A percentile compares a stretch with the other conserved stretches of the same genome.
Conservation (phyloP, 2,113 vertebrate genomes). For the Xiphias gladius region DNA sequence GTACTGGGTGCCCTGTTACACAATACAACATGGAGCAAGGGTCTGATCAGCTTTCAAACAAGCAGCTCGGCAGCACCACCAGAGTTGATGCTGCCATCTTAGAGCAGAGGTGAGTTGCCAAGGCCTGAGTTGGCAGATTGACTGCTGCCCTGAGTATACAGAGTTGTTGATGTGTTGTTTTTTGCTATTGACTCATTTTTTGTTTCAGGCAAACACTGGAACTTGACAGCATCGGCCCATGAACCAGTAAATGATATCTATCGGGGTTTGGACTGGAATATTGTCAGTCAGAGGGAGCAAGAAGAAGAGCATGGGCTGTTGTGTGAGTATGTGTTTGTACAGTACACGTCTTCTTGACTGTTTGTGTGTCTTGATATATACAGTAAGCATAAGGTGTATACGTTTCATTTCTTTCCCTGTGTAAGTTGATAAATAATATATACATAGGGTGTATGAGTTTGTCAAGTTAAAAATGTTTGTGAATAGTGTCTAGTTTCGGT, state of each 20-base stretch:
- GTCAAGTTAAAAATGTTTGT: constrained; percentile 1
- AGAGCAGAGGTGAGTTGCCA: constrained; percentile 42
- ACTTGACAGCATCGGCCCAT: constrained; percentile 29
- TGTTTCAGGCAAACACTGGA: constrained; percentile 60
- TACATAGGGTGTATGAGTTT: background rate
- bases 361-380: constrained; percentile 17
- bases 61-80: constrained; percentile 21
- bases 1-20: constrained; percentile 12
- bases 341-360: background rate
- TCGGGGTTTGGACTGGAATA: constrained; percentile 49
- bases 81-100: constrained; percentile 37
- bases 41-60: constrained; percentile 39
- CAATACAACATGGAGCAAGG: constrained; percentile 7
- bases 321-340: constrained; percentile 10
- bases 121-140: constrained; percentile 31
- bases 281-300: constrained; percentile 41
- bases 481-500: background rate
- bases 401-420: background rate
- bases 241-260: constrained; percentile 61
- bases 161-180: constrained; percentile 30
- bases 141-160: constrained; percentile 35
- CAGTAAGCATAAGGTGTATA: background rate
- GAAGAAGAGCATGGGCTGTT: constrained; percentile 7
- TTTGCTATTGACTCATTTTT: constrained; percentile 50
- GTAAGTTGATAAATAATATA: constrained; percentile 6